A percentile compares a stretch with the other conserved stretches of the same genome.
These are phyloP conservation scores for Hemiscyllium ocellatum DNA, from an alignment of 2,113 vertebrate genomes.

Conservation along the genomic window DNA sequence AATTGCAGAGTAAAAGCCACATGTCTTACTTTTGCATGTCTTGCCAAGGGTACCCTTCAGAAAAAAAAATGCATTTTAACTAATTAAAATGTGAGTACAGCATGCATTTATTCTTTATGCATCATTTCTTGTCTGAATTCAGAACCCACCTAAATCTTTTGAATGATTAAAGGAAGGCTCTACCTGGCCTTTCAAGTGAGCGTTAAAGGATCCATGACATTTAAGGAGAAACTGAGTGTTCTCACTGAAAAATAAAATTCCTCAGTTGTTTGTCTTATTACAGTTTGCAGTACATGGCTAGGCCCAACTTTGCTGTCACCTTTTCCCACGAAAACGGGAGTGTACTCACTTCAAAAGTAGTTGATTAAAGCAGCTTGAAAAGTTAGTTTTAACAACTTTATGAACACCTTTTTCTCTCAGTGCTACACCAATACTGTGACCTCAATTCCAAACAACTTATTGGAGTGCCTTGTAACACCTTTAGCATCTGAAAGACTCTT, in stretches of 20 bases:
- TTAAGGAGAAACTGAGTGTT: not conserved
- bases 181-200: not conserved
- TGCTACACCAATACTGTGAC: not conserved
- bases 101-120: not conserved
- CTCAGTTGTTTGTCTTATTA: not conserved
- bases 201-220: not conserved
- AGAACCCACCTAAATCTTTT: not conserved
- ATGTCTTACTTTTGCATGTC: not conserved
- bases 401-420: not conserved
- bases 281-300: not conserved
- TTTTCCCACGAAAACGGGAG: not conserved
- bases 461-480: not conserved
- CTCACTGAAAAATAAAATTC: not conserved
- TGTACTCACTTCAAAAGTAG: not conserved
- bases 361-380: not conserved
- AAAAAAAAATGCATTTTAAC: not conserved
- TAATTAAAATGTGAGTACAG: not conserved
- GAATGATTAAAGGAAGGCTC: not conserved
- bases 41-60: not conserved
- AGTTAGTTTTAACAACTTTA: not conserved
- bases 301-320: not conserved
- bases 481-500: not conserved
- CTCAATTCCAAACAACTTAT: not conserved
- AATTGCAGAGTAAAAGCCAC: not conserved
- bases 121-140: not conserved